phyloP scores from a whole-genome alignment of 1,140 invertebrate species.

The Sarcophaga peregrina region DNA sequence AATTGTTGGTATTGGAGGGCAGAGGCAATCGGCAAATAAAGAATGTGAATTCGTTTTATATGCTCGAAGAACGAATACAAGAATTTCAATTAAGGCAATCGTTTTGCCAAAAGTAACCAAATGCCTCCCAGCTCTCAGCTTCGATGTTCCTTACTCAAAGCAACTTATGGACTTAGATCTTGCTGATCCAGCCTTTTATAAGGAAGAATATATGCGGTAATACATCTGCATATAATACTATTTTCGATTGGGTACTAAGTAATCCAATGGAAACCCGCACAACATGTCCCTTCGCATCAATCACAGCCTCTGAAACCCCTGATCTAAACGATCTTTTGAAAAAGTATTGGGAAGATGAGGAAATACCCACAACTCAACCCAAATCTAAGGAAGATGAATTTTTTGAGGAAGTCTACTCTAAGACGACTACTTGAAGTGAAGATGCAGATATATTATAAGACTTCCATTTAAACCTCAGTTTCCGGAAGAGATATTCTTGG shows the following conservation, averaged over 20 bases:
- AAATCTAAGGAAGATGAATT: not conserved
- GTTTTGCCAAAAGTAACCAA: constrained; percentile 16
- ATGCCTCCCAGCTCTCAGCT: not conserved
- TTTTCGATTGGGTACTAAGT: constrained; percentile 24
- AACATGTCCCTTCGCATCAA: not conserved
- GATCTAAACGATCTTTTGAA: not conserved
- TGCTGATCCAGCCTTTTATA: constrained; percentile 9
- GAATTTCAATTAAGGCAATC: constrained; percentile 12
- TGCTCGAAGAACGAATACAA: not conserved
- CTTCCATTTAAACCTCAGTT: constrained; percentile 19
- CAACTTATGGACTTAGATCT: not conserved
- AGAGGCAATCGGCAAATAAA: not conserved
- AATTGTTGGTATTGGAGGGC: not conserved
- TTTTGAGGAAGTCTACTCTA: not conserved
- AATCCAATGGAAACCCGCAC: not conserved
- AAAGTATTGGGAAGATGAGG: constrained; percentile 13
- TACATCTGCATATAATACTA: constrained; percentile 25
- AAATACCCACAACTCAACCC: not conserved
- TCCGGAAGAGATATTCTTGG: constrained; percentile 21
- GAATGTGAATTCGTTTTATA: constrained; percentile 12
- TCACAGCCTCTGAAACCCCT: not conserved
- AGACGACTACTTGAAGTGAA: not conserved
- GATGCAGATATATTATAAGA: constrained; percentile 38
- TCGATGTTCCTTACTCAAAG: not conserved
- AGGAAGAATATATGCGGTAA: constrained; percentile 18